Base-by-base conservation (phyloP, 2,113 vertebrate genomes). In the Ceuthmochares aereus region DNA sequence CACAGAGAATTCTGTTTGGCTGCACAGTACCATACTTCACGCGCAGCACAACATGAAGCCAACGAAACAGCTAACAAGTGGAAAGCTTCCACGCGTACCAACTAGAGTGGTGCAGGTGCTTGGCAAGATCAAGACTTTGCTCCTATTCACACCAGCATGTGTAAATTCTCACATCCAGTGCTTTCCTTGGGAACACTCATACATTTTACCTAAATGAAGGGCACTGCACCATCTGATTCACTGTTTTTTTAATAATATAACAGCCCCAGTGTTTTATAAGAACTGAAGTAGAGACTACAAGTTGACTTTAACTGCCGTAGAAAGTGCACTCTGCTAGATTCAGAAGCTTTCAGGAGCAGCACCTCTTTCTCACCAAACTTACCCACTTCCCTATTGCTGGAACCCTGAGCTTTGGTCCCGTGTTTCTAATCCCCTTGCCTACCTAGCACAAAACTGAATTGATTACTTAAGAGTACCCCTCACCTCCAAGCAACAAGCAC, bases 111-210 rank as follows among this genome's bases (percentile, higher is more conserved):
- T 72, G 85, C 94, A 92, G 95, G 82, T 88, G 88, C 79, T 92
- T 94, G 94, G 90, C 88, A 88, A 73, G 75, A 87, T 42, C 37
- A 5, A 72, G 75, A 45, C 79, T 90, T 62, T 73, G 85, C 82
- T 96, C 95, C 79, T 94, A 63, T 86, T 95, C 85, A 51, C 92
- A 79, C 81, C 78, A 83, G 83, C 51, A 14, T 2, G 79, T 6
- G 19, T 67, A 29, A 79, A 2, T 80, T 88, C 94, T 93, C 92
- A 92, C 92, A 90, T 74, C 60, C 68, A 75, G 60, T 37, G 89
- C 72, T 58, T 75, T 49, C 84, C 5, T 0, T n/a, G 22, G 80
- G 88, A 94, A 45, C 42, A 8, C 37, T 84, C 58, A 32, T 21
- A 40, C 47, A 13, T 55, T 91, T 81, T 63, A 64, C 80, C 37